These are phyloP conservation scores for Corapipo altera DNA, from an alignment of 2,113 vertebrate species.

Conservation along the genomic window DNA sequence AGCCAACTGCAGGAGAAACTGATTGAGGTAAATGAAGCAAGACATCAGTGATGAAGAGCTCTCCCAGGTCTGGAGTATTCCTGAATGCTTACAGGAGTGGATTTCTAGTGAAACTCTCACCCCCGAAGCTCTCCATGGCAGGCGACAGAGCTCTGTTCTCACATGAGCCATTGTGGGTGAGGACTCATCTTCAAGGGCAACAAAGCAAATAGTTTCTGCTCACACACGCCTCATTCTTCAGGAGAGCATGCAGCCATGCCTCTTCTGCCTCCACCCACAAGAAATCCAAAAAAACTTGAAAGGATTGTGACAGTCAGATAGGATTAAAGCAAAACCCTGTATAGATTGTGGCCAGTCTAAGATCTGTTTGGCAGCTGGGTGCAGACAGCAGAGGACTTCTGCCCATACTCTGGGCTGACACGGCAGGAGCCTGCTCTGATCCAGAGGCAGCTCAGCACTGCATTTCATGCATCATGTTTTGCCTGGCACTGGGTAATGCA, in stretches of 20 bases:
- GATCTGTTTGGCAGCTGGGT: background rate
- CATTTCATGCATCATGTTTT: fast-evolving
- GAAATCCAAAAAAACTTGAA: background rate
- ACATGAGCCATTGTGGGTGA: background rate
- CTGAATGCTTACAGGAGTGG: background rate
- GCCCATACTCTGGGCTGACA: background rate
- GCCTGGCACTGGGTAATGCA: background rate
- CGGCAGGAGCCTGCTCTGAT: background rate
- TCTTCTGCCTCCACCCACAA: background rate
- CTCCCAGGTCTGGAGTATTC: background rate
- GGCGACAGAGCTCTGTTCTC: background rate
- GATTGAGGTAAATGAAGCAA: background rate
- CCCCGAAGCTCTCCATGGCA: fast-evolving
- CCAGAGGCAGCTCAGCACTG: background rate
- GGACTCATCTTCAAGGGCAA: background rate
- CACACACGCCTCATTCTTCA: background rate
- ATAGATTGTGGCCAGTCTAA: background rate
- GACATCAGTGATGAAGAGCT: background rate
- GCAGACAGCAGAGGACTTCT: background rate
- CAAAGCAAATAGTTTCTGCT: background rate
- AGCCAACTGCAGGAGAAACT: background rate
- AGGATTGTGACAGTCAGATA: background rate
- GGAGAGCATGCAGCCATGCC: fast-evolving
- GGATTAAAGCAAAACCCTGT: background rate
- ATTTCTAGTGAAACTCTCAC: background rate